Conservation (phyloP, 2,113 vertebrate species). For the Ahaetulla prasina region DNA sequence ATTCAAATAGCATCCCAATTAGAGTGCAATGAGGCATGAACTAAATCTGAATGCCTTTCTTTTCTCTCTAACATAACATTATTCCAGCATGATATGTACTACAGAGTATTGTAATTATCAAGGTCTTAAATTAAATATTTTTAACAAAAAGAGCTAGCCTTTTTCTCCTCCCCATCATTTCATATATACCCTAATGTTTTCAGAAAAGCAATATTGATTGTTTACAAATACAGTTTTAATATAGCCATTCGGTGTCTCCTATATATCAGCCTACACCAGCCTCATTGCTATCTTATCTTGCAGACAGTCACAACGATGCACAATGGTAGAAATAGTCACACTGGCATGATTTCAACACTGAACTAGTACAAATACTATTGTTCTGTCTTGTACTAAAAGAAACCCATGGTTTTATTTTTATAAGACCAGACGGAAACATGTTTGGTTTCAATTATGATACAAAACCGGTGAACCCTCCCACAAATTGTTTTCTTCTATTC, state of each 20-base stretch:
- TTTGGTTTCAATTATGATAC: constrained; percentile 8
- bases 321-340: background rate
- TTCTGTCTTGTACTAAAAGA: background rate
- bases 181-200: constrained; percentile 50
- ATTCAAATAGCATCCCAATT: constrained; percentile 61
- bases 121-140: constrained; percentile 51
- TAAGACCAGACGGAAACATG: background rate
- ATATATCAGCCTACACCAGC: background rate
- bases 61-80: constrained; percentile 47
- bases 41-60: constrained; percentile 45
- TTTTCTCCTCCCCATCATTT: constrained; percentile 17
- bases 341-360: background rate
- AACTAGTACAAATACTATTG: background rate
- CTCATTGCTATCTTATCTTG: background rate
- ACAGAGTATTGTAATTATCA: constrained; percentile 51
- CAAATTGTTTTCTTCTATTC: constrained; percentile 14
- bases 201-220: constrained; percentile 26
- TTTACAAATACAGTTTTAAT: constrained; percentile 42
- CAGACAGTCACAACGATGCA: rapidly evolving
- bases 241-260: background rate
- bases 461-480: background rate
- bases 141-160: background rate
- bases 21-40: constrained; percentile 51
- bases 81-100: constrained; percentile 53
- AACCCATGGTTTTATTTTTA: constrained; percentile 1